Conservation (phyloP, 2,113 vertebrate species). For the Spea bombifrons region DNA sequence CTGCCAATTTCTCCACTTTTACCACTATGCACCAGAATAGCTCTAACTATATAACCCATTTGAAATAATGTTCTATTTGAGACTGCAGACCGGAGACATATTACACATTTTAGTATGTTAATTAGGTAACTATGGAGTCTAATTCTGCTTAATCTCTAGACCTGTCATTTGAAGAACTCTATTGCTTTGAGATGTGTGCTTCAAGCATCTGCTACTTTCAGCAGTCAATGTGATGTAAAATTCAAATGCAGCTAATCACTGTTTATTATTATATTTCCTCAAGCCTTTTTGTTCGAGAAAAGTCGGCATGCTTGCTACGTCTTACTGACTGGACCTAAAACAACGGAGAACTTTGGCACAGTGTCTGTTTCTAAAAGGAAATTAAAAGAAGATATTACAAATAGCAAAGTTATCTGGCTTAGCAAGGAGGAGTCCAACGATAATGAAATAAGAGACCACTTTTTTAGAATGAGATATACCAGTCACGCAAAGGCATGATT, state of each 20-base stretch:
- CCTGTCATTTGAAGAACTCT: no score
- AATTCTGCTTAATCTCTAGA: no score
- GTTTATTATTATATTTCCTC: slow-evolving; percentile 13
- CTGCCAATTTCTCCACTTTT: no score
- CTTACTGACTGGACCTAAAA: slow-evolving; percentile 69
- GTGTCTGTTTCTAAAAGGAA: slow-evolving; percentile 81
- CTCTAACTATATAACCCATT: no score
- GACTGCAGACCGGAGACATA: no score
- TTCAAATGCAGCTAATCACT: background rate
- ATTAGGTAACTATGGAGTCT: no score
- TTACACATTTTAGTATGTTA: no score
- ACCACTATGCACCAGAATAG: no score
- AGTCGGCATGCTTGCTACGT: slow-evolving; percentile 87
- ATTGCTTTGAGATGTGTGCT: no score
- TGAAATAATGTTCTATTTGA: no score
- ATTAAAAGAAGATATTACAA: slow-evolving; percentile 71
- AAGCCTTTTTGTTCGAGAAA: slow-evolving; percentile 78
- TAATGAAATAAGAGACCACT: slow-evolving; percentile 71
- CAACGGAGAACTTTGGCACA: slow-evolving; percentile 28
- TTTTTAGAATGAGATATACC: slow-evolving; percentile 79
- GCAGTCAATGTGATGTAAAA: no score
- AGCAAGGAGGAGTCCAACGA: slow-evolving; percentile 44
- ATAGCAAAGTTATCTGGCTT: slow-evolving; percentile 67
- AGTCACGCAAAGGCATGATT: slow-evolving; percentile 42
- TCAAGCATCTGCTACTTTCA: no score